These are phyloP conservation scores for Drosophila neotestacea DNA, from an alignment of 2,888 invertebrate species.

Conservation along the genomic window DNA sequence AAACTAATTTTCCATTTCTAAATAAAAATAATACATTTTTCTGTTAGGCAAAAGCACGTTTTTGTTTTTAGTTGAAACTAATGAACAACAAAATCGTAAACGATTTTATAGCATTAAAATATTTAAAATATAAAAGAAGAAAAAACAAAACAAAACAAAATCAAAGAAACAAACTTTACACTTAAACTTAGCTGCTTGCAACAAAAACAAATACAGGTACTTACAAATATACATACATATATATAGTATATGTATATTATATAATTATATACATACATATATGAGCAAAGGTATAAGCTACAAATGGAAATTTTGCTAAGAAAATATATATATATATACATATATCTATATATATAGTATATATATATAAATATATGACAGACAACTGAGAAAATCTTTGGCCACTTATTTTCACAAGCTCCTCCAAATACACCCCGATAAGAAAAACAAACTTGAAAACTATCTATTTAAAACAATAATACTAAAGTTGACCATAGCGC, in stretches of 20 bases:
- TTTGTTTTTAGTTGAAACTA: slow-evolving; percentile 31
- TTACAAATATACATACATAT: slow-evolving; percentile 72
- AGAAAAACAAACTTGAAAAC: slow-evolving; percentile 11
- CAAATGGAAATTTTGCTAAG: slow-evolving; percentile 63
- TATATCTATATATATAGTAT: slow-evolving; percentile 31
- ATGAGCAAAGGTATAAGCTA: slow-evolving; percentile 47
- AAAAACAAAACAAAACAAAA: slow-evolving; percentile 51
- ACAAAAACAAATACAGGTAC: slow-evolving; percentile 80
- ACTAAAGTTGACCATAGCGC: slow-evolving; percentile 68
- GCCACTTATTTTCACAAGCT: slow-evolving; percentile 59
- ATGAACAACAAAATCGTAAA: slow-evolving; percentile 65
- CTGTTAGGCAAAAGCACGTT: slow-evolving; percentile 44
- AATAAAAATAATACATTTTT: slow-evolving; percentile 24
- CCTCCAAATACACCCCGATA: slow-evolving; percentile 41
- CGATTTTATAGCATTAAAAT: slow-evolving; percentile 72
- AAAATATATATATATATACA: slow-evolving; percentile 52
- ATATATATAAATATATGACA: slow-evolving; percentile 46
- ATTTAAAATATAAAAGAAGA: slow-evolving; percentile 48
- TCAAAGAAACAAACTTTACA: slow-evolving; percentile 67
- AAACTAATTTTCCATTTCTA: slow-evolving; percentile 6
- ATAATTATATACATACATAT: slow-evolving; percentile 42
- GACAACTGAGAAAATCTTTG: slow-evolving; percentile 51
- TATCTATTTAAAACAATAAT: slow-evolving; percentile 27
- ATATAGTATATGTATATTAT: slow-evolving; percentile 40
- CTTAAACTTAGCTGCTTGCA: slow-evolving; percentile 80